Conservation (phyloP, 1,140 invertebrate genomes). For the Cephus cinctus region DNA sequence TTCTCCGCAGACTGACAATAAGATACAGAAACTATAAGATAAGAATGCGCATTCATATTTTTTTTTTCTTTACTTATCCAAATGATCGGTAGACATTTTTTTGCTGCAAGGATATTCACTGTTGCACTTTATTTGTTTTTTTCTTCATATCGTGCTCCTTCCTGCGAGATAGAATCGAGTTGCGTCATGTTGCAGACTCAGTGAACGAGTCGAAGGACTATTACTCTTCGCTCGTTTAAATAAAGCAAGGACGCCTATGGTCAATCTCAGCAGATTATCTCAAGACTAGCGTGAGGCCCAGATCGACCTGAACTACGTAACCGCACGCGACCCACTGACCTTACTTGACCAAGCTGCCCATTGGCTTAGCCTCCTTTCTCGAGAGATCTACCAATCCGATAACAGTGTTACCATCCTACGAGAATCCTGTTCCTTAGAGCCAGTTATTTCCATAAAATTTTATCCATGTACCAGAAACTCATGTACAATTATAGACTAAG, state of each 20-base stretch:
- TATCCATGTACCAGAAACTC: no score
- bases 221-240: not conserved
- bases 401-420: not conserved
- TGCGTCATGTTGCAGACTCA: no score
- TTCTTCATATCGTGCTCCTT: no score
- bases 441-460: not conserved
- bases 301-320: slow-evolving; percentile 39
- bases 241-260: slow-evolving; percentile 31
- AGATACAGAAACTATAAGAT: not conserved
- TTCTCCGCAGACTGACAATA: slow-evolving; percentile 80
- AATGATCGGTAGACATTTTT: not conserved
- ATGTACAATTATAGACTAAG: no score
- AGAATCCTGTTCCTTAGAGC: not conserved
- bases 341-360: slow-evolving; percentile 45
- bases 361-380: not conserved
- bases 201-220: no score
- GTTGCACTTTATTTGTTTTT: no score
- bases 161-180: no score
- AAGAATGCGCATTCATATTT: not conserved
- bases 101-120: no score
- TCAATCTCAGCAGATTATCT: slow-evolving; percentile 39
- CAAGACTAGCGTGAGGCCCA: slow-evolving; percentile 8
- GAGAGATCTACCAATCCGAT: not conserved
- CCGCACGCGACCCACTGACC: slow-evolving; percentile 48
- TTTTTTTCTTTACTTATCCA: not conserved